Evolutionary conservation across 2,113 vertebrate species (phyloP), one percentile per base, ranked within the genome.

Genomic region (Crotalus tigris): DNA sequence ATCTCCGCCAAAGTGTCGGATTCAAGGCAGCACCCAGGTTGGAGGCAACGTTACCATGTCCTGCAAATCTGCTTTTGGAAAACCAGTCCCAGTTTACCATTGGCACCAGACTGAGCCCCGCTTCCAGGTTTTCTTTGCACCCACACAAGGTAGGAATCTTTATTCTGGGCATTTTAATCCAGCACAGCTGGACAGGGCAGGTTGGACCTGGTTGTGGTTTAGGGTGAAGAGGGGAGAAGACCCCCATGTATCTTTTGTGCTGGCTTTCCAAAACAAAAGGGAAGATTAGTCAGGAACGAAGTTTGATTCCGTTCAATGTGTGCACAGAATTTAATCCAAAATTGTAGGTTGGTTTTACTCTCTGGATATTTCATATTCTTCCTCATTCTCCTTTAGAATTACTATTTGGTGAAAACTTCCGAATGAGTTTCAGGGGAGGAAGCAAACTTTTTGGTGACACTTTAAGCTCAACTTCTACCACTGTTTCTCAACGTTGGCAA

Each of bases 11-110:
- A 94, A 97, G 46, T 99, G 99, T 94, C 96, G 33, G 0, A 95
- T 99, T 91, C 96, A 95, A 0, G 98, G 98, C 1, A 94, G 29
- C 49, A 96, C 98, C 2, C 54, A 97, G 7, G 94, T 98, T 93
- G 98, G 97, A 3, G 96, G 98, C 91, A 99, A 99, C 0, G 97
- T 99, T 61, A 99, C 98, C 17, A 59, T 99, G 97, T 98, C 96
- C 97, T 99, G 99, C 92, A 94, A 96, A 91, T 99, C 99, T n/a
- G 92, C 92, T 21, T 96, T 98, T 46, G 99, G 99, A 85, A 99
- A 99, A 85, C 99, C 99, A 0, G 21, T 75, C 0, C 98, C 98
- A 53, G 64, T 49, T 0, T 99, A 99, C 97, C 98, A 97, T 89
- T 99, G 99, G 99, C 98, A 98, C 91, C 93, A 93, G 0, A 96